phyloP scores from a whole-genome alignment of 1,140 invertebrate genomes.

The Pseudomyrmex flavicornis region DNA sequence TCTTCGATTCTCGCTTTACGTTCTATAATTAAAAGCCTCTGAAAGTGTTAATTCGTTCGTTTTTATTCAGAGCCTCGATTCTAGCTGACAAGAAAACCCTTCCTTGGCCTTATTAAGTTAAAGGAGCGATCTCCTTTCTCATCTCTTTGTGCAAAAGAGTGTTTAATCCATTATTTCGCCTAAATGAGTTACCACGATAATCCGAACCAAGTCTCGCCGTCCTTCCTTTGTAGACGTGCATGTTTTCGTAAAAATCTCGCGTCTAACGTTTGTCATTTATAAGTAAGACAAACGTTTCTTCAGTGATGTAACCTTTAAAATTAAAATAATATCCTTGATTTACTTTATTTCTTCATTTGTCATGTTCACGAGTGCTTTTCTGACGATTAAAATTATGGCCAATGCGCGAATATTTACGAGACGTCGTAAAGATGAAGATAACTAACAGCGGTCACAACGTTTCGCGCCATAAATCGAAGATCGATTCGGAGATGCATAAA shows the following conservation, averaged over 20 bases:
- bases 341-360: not conserved
- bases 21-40: constrained; percentile 65
- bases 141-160: not conserved
- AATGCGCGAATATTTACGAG: constrained; percentile 11
- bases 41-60: constrained; percentile 66
- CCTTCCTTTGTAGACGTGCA: not conserved
- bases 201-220: constrained; percentile 29
- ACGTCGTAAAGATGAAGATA: constrained; percentile 31
- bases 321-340: too few relatives aligned
- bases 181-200: constrained; percentile 66
- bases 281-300: not conserved
- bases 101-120: constrained; percentile 44
- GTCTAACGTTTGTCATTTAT: not conserved
- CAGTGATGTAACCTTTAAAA: too few relatives aligned
- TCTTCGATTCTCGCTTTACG: constrained; percentile 34
- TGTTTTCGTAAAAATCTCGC: not conserved
- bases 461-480: constrained; percentile 62
- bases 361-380: constrained; percentile 32
- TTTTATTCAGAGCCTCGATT: constrained; percentile 67
- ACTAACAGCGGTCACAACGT: constrained; percentile 6
- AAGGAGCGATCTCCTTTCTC: constrained; percentile 44
- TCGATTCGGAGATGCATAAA: constrained; percentile 67
- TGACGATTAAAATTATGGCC: constrained; percentile 33
- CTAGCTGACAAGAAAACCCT: constrained; percentile 35
- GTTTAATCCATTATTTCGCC: constrained; percentile 67